phyloP scores from a whole-genome alignment of 1,140 invertebrate species.

The Drosophila willistoni region DNA sequence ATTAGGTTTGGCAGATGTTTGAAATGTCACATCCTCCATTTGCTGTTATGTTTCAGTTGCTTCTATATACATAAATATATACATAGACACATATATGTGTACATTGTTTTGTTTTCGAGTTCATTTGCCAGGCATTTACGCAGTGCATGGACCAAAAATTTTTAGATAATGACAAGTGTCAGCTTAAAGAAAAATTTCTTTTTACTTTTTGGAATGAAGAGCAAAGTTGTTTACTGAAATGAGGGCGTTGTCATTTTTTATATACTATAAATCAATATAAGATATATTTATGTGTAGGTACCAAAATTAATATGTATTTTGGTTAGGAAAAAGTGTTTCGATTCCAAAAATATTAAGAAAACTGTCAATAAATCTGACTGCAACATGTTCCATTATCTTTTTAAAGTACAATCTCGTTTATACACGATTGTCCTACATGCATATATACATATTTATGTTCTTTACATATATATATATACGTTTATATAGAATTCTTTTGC shows the following conservation, averaged over 20 bases:
- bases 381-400: slow-evolving; percentile 42
- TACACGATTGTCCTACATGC: background rate
- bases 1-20: slow-evolving; percentile 44
- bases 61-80: background rate
- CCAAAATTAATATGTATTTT: slow-evolving; percentile 18
- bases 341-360: slow-evolving; percentile 18
- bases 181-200: slow-evolving; percentile 39
- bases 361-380: slow-evolving; percentile 5
- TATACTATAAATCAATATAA: slow-evolving; percentile 8
- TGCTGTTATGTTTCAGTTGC: slow-evolving; percentile 1
- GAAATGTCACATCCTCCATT: slow-evolving; percentile 20
- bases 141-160: slow-evolving; percentile 58
- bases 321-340: background rate
- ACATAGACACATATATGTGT: slow-evolving; percentile 15
- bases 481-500: slow-evolving; percentile 39
- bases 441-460: slow-evolving; percentile 11
- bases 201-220: slow-evolving; percentile 41
- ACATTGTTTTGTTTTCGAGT: slow-evolving; percentile 24
- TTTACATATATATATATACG: slow-evolving; percentile 16
- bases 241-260: slow-evolving; percentile 26
- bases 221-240: slow-evolving; percentile 56
- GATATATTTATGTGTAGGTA: background rate
- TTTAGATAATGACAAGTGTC: slow-evolving; percentile 75
- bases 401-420: slow-evolving; percentile 24
- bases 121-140: slow-evolving; percentile 49